Evolutionary conservation across 37 sponge, comb jelly and placozoan genomes (phyloP).

Genomic region (Crambe crambe): DNA sequence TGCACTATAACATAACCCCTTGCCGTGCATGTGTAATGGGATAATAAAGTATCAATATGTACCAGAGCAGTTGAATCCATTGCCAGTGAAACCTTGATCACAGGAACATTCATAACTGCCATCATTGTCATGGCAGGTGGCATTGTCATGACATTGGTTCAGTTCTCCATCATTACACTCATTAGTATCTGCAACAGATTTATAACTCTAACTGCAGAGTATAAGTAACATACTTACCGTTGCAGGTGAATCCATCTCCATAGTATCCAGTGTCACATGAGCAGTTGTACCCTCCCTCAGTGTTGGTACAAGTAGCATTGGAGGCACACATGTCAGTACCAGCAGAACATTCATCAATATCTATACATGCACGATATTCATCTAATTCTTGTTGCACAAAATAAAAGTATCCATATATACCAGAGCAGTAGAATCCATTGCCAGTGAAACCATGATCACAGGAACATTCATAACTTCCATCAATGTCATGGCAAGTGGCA

Average conservation of each 20-base stretch:
- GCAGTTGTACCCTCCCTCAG: constrained; percentile 27
- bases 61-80: constrained; percentile 28
- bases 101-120: constrained; percentile 48
- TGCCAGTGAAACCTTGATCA: constrained; percentile 11
- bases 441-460: constrained; percentile 37
- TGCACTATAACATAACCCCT: too few species aligned
- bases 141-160: constrained; percentile 14
- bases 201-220: neutral
- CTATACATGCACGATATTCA: neutral
- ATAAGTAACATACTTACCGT: neutral
- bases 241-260: constrained; percentile 28
- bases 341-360: constrained; percentile 14
- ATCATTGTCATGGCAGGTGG: constrained; percentile 1
- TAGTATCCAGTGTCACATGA: constrained; percentile 31
- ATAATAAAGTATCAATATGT: neutral
- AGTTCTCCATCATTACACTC: neutral
- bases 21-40: too few species aligned
- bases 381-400: neutral
- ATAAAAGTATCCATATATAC: neutral
- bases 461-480: constrained; percentile 22
- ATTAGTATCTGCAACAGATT: constrained; percentile 7
- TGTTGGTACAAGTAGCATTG: constrained; percentile 23
- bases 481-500: constrained; percentile 35
- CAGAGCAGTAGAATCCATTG: neutral
- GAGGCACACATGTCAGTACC: neutral